A percentile compares a stretch with the other conserved stretches of the same genome.
Evolutionary conservation across 2,888 invertebrate species (phyloP).

Genomic region (Pheosia gnoma): DNA sequence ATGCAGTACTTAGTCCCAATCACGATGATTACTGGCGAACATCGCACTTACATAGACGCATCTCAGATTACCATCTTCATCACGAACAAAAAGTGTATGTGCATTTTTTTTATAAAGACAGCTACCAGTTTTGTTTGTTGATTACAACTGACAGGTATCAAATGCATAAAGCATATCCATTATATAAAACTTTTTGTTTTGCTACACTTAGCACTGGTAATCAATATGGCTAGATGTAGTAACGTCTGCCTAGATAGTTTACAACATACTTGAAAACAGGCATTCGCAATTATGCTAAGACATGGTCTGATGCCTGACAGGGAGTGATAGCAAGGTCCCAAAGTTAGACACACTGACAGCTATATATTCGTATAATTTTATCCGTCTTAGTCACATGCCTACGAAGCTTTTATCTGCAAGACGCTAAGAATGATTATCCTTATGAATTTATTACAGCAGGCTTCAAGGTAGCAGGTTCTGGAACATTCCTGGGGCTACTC

Average conservation of each 20-base stretch:
- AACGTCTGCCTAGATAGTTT: conserved; percentile 2
- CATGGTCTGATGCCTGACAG: background rate
- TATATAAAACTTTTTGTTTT: background rate
- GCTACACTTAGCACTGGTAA: background rate
- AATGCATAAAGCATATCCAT: background rate
- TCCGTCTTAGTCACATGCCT: background rate
- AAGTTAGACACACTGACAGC: no score
- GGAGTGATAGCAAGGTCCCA: no score
- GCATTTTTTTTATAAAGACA: conserved; percentile 28
- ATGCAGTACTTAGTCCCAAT: conserved; percentile 31
- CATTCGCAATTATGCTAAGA: background rate
- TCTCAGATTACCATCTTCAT: conserved; percentile 32
- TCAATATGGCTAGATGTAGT: background rate
- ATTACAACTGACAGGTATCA: conserved; percentile 20
- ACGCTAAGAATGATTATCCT: background rate
- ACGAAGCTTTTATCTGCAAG: no score
- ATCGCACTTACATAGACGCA: conserved; percentile 32
- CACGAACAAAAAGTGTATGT: conserved; percentile 40
- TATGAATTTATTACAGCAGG: background rate
- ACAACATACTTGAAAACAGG: background rate
- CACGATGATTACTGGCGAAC: conserved; percentile 26
- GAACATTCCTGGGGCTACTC: background rate
- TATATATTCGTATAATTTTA: background rate
- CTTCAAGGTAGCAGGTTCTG: background rate
- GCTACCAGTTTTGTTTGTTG: conserved; percentile 20